These are phyloP conservation scores for Eonycteris spelaea DNA, from an alignment of 2,113 vertebrate genomes.

Conservation along the genomic window DNA sequence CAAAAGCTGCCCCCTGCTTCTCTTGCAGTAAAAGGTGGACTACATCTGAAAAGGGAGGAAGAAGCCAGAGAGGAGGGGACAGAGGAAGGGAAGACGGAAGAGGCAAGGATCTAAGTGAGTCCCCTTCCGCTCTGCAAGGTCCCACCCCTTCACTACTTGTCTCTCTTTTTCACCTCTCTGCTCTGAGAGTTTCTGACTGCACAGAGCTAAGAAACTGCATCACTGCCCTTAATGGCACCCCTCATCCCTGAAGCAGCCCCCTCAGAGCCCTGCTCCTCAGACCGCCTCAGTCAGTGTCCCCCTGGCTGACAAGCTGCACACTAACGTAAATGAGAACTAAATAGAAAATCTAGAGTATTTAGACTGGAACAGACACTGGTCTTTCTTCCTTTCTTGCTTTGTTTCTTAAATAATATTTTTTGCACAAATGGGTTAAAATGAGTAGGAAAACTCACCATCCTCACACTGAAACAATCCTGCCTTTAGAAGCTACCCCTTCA, in stretches of 20 bases:
- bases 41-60: not conserved
- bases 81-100: not conserved
- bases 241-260: not conserved
- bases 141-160: not conserved
- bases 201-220: not conserved
- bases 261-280: not conserved
- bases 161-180: not conserved
- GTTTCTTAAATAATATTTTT: not conserved
- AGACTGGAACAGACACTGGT: not conserved
- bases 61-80: accelerated
- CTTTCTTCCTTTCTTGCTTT: not conserved
- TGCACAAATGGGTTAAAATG: not conserved
- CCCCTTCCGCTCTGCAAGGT: not conserved
- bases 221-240: not conserved
- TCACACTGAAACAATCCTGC: not conserved
- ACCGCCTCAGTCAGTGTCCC: not conserved
- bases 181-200: not conserved
- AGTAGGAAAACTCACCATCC: not conserved
- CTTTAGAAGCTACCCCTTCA: not conserved
- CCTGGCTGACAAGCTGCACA: not conserved
- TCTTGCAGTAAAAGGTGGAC: not conserved
- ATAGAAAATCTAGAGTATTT: not conserved
- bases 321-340: not conserved
- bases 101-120: not conserved
- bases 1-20: not conserved